Percentiles rank a stretch among this genome's conserved stretches.
These are phyloP conservation scores for Anniella stebbinsi DNA, from an alignment of 2,797 vertebrate species.

Conservation along the genomic window DNA sequence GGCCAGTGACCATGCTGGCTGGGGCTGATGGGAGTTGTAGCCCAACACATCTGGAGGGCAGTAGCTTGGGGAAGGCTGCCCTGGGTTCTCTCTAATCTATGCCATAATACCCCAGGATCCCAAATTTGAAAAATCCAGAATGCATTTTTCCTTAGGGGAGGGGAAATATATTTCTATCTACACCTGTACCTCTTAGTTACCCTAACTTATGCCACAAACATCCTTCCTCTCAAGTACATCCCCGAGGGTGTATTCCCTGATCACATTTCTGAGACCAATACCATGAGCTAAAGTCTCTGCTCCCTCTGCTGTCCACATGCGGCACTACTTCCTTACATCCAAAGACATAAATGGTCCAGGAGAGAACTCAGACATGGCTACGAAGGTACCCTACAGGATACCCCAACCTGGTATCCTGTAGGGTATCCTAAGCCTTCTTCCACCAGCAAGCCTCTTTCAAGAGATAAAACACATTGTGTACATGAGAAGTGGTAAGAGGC, in stretches of 20 bases:
- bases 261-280: not conserved
- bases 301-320: not conserved
- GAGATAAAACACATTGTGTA: not conserved
- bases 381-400: not conserved
- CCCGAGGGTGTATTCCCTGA: not conserved
- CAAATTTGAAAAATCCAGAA: not conserved
- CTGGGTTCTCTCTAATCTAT: not conserved
- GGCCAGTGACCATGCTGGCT: not conserved
- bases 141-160: not conserved
- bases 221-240: not conserved
- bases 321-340: not conserved
- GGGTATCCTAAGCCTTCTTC: no score
- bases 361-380: not conserved
- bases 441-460: not conserved
- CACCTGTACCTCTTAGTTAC: not conserved
- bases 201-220: not conserved
- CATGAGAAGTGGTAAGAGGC: not conserved
- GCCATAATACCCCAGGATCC: no score
- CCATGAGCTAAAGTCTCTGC: not conserved
- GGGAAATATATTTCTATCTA: not conserved
- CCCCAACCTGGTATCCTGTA: no score
- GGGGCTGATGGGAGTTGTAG: not conserved
- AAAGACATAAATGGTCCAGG: not conserved
- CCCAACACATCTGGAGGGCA: not conserved
- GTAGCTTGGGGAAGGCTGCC: not conserved